Evolutionary conservation across 1,140 invertebrate species (phyloP).

Genomic region (Magallana angulata): DNA sequence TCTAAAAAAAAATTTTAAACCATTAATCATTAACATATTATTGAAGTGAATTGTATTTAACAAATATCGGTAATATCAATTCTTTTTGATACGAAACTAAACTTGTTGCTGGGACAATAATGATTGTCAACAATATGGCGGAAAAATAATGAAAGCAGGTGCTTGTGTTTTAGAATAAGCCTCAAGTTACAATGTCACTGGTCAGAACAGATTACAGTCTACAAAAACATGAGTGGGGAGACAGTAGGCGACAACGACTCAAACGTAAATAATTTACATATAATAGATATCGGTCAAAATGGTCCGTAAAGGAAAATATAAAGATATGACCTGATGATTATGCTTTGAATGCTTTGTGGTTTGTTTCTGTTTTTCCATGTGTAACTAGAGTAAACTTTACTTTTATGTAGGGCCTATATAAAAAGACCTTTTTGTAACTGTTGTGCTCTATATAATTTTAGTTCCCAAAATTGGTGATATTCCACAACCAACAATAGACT

Average conservation of each 20-base stretch:
- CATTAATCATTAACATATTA: too few species aligned
- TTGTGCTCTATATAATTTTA: conserved; percentile 54
- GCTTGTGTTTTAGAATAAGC: conserved; percentile 50
- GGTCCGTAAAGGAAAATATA: too few species aligned
- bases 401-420: too few species aligned
- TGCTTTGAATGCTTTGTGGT: too few species aligned
- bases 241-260: neutral
- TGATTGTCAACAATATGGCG: conserved; percentile 68
- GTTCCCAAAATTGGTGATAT: conserved; percentile 64
- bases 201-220: neutral
- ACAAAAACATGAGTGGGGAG: neutral
- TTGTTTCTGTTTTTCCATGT: too few species aligned
- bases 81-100: conserved; percentile 51
- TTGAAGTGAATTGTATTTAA: too few species aligned
- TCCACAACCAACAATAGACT: conserved; percentile 70
- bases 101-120: conserved; percentile 55
- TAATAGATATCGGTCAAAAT: too few species aligned
- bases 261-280: conserved; percentile 38
- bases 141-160: conserved; percentile 52
- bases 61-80: too few species aligned
- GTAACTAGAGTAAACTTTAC: too few species aligned
- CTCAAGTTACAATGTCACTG: neutral
- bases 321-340: too few species aligned
- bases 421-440: too few species aligned
- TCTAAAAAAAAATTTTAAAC: too few species aligned